Percentiles rank a stretch among this genome's conserved stretches.
Evolutionary conservation across 2,888 invertebrate species (phyloP).

Genomic region (Parasteatoda lunata): DNA sequence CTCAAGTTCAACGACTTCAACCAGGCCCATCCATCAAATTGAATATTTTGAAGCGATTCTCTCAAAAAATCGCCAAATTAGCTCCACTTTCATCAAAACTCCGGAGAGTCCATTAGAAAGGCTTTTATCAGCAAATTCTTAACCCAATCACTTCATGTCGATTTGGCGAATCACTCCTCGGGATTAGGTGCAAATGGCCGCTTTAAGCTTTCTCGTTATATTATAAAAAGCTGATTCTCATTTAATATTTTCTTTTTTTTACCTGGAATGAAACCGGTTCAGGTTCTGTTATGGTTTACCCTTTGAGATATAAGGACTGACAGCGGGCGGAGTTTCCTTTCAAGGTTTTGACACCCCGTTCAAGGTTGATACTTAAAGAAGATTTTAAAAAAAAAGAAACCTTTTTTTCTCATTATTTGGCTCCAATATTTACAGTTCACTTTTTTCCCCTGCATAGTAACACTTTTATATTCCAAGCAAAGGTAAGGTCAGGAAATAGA

Average conservation of each 20-base stretch:
- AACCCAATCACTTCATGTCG: not conserved
- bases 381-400: not conserved
- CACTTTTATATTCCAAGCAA: no score
- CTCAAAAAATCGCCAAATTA: not conserved
- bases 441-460: not conserved
- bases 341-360: conserved; percentile 53
- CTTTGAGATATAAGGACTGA: conserved; percentile 39
- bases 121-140: not conserved
- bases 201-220: not conserved
- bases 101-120: not conserved
- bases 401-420: not conserved
- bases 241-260: not conserved
- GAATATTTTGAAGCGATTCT: not conserved
- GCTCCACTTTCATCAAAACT: not conserved
- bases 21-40: not conserved
- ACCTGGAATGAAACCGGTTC: conserved; percentile 29
- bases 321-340: conserved; percentile 27
- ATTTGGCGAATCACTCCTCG: not conserved
- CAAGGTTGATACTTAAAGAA: not conserved
- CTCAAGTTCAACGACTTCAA: not conserved
- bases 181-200: not conserved
- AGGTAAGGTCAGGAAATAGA: no score
- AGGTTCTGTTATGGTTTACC: conserved; percentile 28
- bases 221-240: not conserved
- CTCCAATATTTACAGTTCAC: not conserved